These are phyloP conservation scores for Protosalanx chinensis DNA, from an alignment of 2,797 vertebrate genomes.

Conservation along the genomic window DNA sequence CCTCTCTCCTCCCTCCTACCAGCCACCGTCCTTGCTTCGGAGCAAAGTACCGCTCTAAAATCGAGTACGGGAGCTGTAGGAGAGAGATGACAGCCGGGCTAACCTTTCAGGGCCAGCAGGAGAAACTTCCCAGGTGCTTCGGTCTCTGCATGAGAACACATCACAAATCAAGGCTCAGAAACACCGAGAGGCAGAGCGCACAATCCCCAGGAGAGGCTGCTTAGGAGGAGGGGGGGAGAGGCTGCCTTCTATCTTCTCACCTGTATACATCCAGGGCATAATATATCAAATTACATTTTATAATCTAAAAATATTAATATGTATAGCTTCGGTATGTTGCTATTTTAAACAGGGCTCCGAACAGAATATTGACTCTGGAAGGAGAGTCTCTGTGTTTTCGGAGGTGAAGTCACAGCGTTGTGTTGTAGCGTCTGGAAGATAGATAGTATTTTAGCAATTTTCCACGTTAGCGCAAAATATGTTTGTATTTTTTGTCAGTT, in stretches of 20 bases:
- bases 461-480: not conserved
- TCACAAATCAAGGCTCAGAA: conserved; percentile 56
- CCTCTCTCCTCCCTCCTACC: not conserved
- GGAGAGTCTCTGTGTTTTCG: not conserved
- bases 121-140: conserved; percentile 49
- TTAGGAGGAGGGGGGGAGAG: conserved; percentile 8
- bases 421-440: not conserved
- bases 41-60: conserved; percentile 28
- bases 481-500: not conserved
- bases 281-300: no score
- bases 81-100: conserved; percentile 54
- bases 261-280: conserved; percentile 16
- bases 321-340: no score
- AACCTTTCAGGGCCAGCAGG: conserved; percentile 51
- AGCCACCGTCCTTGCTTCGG: conserved; percentile 21
- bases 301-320: no score
- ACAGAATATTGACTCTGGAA: not conserved
- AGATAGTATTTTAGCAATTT: conserved; percentile 16
- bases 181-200: conserved; percentile 37
- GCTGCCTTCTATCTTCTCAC: conserved; percentile 28
- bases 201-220: conserved; percentile 15
- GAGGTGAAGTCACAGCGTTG: not conserved
- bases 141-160: conserved; percentile 51
- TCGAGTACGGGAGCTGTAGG: conserved; percentile 16
- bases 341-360: no score